phyloP scores from a whole-genome alignment of 2,113 vertebrate species.

The Alectura lathami region DNA sequence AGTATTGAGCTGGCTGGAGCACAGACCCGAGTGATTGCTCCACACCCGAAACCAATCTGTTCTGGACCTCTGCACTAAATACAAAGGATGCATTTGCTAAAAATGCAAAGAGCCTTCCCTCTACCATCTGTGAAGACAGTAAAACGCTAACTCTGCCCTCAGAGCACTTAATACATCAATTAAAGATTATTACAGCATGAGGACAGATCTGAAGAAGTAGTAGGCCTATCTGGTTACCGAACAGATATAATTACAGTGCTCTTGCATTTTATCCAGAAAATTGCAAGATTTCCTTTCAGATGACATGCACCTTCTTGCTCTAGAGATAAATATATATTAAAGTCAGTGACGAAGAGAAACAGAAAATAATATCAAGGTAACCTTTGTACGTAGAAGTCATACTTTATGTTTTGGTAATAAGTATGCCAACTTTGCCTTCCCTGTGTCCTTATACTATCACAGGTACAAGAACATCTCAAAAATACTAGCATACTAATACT shows the following conservation, averaged over 20 bases:
- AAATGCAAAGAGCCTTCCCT: background rate
- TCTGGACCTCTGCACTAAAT: background rate
- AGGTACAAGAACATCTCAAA: background rate
- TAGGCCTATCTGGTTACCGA: background rate
- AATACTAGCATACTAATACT: background rate
- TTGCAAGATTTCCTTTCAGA: background rate
- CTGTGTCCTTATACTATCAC: background rate
- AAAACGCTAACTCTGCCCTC: background rate
- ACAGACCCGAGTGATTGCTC: background rate
- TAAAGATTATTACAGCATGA: background rate
- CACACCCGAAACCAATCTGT: background rate
- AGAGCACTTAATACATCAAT: background rate
- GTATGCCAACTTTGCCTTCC: background rate
- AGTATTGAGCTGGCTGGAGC: background rate
- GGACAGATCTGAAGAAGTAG: background rate
- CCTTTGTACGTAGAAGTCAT: background rate
- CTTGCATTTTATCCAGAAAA: conserved; percentile 27
- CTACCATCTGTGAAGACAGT: background rate
- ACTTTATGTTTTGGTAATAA: background rate
- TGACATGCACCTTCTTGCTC: background rate
- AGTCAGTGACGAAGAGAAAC: background rate
- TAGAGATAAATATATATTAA: background rate
- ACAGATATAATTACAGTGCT: background rate
- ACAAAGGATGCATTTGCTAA: background rate
- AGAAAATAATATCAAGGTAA: background rate